Evolutionary conservation across 1,140 invertebrate species (phyloP).

Genomic region (Campoletis sonorensis): DNA sequence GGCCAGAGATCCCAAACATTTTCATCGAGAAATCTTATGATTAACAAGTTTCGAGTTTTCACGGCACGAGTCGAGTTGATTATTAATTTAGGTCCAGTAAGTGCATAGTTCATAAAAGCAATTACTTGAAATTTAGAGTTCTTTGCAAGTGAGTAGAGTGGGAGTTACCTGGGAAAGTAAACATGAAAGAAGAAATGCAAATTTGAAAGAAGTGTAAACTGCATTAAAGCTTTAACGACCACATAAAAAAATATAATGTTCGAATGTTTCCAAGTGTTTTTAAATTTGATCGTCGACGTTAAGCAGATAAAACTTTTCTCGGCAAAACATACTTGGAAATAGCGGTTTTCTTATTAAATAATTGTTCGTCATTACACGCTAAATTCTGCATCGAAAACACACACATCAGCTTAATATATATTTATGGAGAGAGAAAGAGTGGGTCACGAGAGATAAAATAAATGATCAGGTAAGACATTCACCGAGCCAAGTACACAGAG

Average conservation of each 20-base stretch:
- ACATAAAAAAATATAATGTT: neutral
- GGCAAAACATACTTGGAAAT: neutral
- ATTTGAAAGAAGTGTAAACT: neutral
- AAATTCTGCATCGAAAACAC: constrained; percentile 27
- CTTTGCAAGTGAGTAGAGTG: no score
- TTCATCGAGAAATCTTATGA: no score
- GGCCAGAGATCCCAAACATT: no score
- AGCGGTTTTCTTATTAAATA: neutral
- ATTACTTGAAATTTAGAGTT: no score
- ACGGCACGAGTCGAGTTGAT: no score
- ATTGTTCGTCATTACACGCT: constrained; percentile 32
- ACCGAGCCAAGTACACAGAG: constrained; percentile 27
- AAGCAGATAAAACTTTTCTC: neutral
- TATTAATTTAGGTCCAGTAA: no score
- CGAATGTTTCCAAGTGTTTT: neutral
- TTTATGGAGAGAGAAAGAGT: constrained; percentile 41
- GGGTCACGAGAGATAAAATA: constrained; percentile 42
- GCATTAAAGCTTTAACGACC: constrained; percentile 2
- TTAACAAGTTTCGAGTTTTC: no score
- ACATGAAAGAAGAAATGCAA: neutral
- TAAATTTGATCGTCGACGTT: neutral
- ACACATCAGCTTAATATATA: constrained; percentile 22
- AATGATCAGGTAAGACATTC: constrained; percentile 38
- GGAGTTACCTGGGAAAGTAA: no score
- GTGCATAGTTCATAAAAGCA: no score